phyloP scores from a whole-genome alignment of 2,797 vertebrate species.

The Eulemur rubriventer region DNA sequence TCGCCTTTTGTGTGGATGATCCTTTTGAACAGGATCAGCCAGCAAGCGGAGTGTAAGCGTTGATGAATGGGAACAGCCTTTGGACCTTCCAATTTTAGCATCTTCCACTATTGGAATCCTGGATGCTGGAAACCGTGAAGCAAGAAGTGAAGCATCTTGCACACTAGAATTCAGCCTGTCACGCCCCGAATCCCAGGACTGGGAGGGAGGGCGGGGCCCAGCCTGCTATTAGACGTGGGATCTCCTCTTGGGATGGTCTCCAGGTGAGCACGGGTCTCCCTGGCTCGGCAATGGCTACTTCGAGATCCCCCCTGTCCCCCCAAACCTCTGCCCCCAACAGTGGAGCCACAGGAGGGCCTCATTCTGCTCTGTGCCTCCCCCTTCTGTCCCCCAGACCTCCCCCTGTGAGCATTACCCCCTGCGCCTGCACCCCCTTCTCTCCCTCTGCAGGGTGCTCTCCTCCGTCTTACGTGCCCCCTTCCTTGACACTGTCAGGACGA shows the following conservation, averaged over 20 bases:
- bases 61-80: not conserved
- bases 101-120: not conserved
- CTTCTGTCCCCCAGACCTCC: accelerated
- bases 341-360: not conserved
- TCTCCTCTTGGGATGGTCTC: not conserved
- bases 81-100: not conserved
- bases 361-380: accelerated
- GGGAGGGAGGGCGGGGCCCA: not conserved
- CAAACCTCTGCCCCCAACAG: not conserved
- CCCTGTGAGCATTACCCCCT: accelerated
- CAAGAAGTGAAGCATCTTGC: not conserved
- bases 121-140: not conserved
- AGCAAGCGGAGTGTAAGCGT: accelerated
- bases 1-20: not conserved
- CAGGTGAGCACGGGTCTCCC: not conserved
- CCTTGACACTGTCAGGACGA: not conserved
- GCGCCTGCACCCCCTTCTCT: not conserved
- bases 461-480: not conserved
- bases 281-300: not conserved
- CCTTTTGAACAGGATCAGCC: not conserved
- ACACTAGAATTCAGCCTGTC: too few relatives aligned
- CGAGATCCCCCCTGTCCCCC: not conserved
- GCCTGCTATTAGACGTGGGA: accelerated
- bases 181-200: not conserved
- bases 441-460: accelerated